A percentile compares a stretch with the other conserved stretches of the same genome.
Evolutionary conservation across 2,113 vertebrate species (phyloP).

Genomic region (Scomber japonicus): DNA sequence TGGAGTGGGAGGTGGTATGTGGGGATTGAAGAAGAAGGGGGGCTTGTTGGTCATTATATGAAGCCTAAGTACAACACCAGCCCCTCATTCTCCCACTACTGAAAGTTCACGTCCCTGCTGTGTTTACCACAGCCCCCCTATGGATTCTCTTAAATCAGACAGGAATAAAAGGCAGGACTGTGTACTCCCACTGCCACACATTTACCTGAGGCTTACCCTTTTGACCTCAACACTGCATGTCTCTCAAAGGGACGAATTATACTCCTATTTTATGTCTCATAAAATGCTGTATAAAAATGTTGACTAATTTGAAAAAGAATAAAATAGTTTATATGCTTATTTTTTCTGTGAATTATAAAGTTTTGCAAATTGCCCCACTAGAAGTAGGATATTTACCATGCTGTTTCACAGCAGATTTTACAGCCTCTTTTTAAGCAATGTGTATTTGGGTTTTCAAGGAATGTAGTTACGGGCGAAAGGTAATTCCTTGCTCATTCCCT

Average conservation of each 20-base stretch:
- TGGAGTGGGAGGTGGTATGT: conserved; percentile 74
- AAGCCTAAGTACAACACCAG: conserved; percentile 74
- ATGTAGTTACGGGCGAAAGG: conserved; percentile 47
- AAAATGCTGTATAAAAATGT: conserved; percentile 48
- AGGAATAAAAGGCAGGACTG: conserved; percentile 73
- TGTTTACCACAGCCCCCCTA: conserved; percentile 77
- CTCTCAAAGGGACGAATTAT: conserved; percentile 62
- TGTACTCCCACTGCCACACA: conserved; percentile 68
- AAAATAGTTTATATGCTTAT: conserved; percentile 41
- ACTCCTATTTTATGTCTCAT: conserved; percentile 56
- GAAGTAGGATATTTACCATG: conserved; percentile 63
- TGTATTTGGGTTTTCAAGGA: conserved; percentile 62
- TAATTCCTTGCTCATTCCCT: conserved; percentile 62
- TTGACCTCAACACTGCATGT: conserved; percentile 71
- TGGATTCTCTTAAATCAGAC: conserved; percentile 75
- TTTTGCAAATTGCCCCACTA: conserved; percentile 59
- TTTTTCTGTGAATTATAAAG: conserved; percentile 44
- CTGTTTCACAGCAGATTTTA: conserved; percentile 63
- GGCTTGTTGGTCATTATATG: conserved; percentile 75
- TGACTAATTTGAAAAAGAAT: conserved; percentile 47
- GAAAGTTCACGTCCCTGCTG: conserved; percentile 74
- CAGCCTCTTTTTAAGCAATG: conserved; percentile 47
- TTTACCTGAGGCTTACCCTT: conserved; percentile 84
- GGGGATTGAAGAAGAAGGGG: conserved; percentile 49
- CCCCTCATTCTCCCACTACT: conserved; percentile 67